Evolutionary conservation across 2,888 invertebrate species (phyloP).

Genomic region (Petrolisthes manimaculis): DNA sequence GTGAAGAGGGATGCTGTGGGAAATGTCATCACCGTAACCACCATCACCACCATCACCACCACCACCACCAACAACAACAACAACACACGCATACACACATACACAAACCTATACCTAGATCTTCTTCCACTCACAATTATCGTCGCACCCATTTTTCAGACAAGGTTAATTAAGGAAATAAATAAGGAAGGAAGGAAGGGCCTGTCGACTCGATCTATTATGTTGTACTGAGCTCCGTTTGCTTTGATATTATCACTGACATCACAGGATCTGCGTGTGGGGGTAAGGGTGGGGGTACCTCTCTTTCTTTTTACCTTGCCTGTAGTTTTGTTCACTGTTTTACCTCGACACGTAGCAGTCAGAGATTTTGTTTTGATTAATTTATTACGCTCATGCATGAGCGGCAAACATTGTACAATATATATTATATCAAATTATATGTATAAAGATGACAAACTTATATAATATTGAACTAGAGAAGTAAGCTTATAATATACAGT

Average conservation of each 20-base stretch:
- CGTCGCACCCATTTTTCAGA: neutral
- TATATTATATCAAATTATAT: too few relatives aligned
- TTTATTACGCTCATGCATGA: too few relatives aligned
- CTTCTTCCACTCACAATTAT: neutral
- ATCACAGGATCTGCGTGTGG: too few relatives aligned
- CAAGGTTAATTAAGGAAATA: neutral
- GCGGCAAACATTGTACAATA: too few relatives aligned
- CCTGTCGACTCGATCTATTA: neutral
- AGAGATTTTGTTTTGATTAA: too few relatives aligned
- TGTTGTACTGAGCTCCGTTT: too few relatives aligned
- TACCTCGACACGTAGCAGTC: too few relatives aligned
- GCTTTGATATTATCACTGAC: too few relatives aligned
- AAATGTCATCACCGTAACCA: neutral
- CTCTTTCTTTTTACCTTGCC: neutral
- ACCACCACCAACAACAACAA: neutral
- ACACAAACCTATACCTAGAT: neutral
- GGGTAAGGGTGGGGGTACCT: neutral
- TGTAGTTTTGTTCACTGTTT: too few relatives aligned
- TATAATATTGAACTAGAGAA: too few relatives aligned
- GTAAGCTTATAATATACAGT: too few relatives aligned
- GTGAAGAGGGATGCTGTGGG: neutral
- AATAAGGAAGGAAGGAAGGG: neutral
- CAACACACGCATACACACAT: neutral
- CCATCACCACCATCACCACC: neutral
- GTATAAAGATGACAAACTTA: too few relatives aligned